Conservation (phyloP, 2,888 invertebrate genomes). For the Subacronicta megacephala region DNA sequence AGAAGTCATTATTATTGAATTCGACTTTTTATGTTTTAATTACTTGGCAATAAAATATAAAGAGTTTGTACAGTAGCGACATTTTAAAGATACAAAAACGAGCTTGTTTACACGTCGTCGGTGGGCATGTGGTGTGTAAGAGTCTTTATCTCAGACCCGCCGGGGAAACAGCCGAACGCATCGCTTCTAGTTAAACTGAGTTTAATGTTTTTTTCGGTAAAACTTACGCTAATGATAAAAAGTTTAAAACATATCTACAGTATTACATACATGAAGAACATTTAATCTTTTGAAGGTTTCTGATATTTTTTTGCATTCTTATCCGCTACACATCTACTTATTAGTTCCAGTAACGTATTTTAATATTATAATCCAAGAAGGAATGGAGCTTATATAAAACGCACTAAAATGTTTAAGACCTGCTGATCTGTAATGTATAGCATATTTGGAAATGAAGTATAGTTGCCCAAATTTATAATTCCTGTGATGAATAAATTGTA, state of each 20-base stretch:
- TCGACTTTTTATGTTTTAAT: slow-evolving; percentile 27
- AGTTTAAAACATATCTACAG: too few species aligned
- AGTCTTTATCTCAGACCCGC: slow-evolving; percentile 62
- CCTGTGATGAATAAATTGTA: not conserved
- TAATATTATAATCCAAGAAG: too few species aligned
- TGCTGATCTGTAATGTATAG: too few species aligned
- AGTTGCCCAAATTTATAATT: not conserved
- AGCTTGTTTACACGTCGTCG: slow-evolving; percentile 61
- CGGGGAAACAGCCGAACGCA: slow-evolving; percentile 31
- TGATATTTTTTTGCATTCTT: too few species aligned
- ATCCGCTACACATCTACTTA: too few species aligned
- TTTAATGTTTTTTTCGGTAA: slow-evolving; percentile 25
- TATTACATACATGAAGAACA: too few species aligned
- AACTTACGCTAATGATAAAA: not conserved
- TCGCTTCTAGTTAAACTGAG: slow-evolving; percentile 43
- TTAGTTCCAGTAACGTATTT: too few species aligned
- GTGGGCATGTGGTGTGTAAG: slow-evolving; percentile 65
- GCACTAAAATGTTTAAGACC: too few species aligned
- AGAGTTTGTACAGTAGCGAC: slow-evolving; percentile 40
- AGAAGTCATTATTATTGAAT: slow-evolving; percentile 19
- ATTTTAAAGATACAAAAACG: slow-evolving; percentile 54
- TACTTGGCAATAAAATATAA: slow-evolving; percentile 39
- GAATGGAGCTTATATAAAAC: too few species aligned
- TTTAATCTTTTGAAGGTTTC: too few species aligned
- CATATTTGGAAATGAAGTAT: too few species aligned